Evolutionary conservation across 2,888 invertebrate species (phyloP), one percentile per base, ranked within the genome.

Genomic region (Zeuzera pyrina): DNA sequence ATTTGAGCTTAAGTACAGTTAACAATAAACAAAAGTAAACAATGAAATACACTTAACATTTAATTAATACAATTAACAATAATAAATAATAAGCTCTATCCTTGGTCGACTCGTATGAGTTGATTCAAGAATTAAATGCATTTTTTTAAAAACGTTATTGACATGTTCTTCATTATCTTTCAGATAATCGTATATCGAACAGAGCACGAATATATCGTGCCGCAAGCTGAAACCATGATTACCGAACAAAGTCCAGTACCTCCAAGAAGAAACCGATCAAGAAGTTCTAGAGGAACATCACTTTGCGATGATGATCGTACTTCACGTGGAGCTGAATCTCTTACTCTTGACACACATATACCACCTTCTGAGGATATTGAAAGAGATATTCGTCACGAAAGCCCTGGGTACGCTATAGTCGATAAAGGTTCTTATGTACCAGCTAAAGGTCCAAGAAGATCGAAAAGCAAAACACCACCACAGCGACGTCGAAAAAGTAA

Each of bases 401-500:
- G 79, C 39, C 86, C 84, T 12, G 93, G 93, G 3, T 94, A 94
- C 47, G 91, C 93, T 7, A 86, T 90, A 15, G 90, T 94, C 26
- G 91, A 92, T 35, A 93, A 93, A 68, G 85, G 86, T 1, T 73
- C 89, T 15, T 89, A 88, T 12, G 83, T 88, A 25, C 89, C 91
- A 0, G 84, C 85, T 15, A 86, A 89, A 52, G 79, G 84, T 12
- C 72, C 81, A 31, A 79, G 86, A 46, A 84, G 86, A 36, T 81
- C 85, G 7, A 79, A 79, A 42, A 86, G 86, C 32, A 84, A 86
- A 35, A 81, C 81, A n/a, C 81, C 81, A 30, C 83, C 83, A 1
- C 59, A 41, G 1, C 55, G 76, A 22, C 64, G 59, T n/a, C 66
- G 78, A n/a, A 83, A 81, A 43, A 83, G 83, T 40, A 68, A 76